Evolutionary conservation across 2,797 vertebrate genomes (phyloP), one percentile per base, ranked within the genome.

Genomic region (Lagocephalus sceleratus): DNA sequence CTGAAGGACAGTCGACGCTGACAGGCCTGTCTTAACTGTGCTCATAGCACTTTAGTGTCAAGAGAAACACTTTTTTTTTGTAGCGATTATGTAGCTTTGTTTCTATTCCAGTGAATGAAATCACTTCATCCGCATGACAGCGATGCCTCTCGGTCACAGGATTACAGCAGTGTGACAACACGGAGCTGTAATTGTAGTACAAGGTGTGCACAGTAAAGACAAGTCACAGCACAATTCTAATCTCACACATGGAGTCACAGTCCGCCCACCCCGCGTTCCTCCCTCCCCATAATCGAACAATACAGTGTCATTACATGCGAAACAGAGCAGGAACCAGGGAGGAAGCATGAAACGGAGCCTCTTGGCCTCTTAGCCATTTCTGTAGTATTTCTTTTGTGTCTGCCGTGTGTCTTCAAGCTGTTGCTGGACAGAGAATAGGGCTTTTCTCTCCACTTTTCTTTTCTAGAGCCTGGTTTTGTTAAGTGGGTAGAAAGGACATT

Each of bases 401-500:
- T 78, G 68, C 63, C 50, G 66, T 81, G 85, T 84, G 81, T 86
- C 83, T 85, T 82, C 79, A 85, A 84, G 84, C 79, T 83, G 83
- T 85, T 80, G 78, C 81, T 80, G 58, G 75, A 85, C 76, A 80
- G 68, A 87, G 79, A 88, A 85, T 78, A 78, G 81, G 81, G 78
- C 84, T 90, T 86, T 86, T 44, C 70, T 85, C 77, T 73, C 75
- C 47, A 69, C 75, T 79, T 84, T 84, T 75, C 77, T 80, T 84
- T 81, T 82, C 66, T 75, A 61, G 63, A 73, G 80, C 73, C 77
- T 79, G 75, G 74, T 79, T 86, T 86, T 80, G 84, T 87, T 87
- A 78, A 85, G 78, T 78, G 78, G 71, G 55, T 61, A 76, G 70
- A 82, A 76, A 81, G 62, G 69, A 75, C 54, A 20, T 81, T 85